Evolutionary conservation across 2,797 vertebrate species (phyloP), one percentile per base, ranked within the genome.

Genomic region (Simalia tracyae): DNA sequence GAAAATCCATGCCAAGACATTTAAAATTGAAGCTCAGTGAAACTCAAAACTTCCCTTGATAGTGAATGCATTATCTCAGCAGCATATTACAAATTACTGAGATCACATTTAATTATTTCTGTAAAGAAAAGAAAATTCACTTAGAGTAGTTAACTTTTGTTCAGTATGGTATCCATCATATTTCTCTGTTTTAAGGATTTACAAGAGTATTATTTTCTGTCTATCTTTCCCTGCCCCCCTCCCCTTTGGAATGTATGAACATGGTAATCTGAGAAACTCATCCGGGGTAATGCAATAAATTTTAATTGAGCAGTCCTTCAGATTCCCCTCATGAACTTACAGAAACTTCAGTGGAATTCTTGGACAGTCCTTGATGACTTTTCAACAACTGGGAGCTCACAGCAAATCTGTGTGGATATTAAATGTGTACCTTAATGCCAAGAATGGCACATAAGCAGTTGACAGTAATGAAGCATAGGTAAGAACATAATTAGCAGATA

Each of bases 21-120:
- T 96, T 95, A 94, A 93, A 94, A 94, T 88, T 54, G 36, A 93
- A 95, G 90, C 86, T 91, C 85, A 85, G 89, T 96, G 95, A 97
- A 96, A 97, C 94, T 92, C 89, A 95, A 96, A 91, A 96, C 95
- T 96, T 94, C 95, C 93, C 94, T 95, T 95, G 96, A 95, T 96
- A 95, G 92, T 72, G 92, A 96, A 72, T 63, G 19, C 94, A 92
- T 95, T 97, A 96, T 95, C 94, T 96, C 93, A 94, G 93, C 91
- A 94, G 96, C 96, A 96, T 91, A 95, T 96, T 96, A 92, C 95
- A 95, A 97, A 94, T 94, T 96, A 95, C 93, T 88, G 88, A 94
- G 90, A 95, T 60, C 94, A 94, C 93, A 96, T 95, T 95, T 91
- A 94, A 92, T 92, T 31, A 87, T 54, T 95, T 88, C 95, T 94